Evolutionary conservation across 2,113 vertebrate genomes (phyloP), one percentile per base, ranked within the genome.

Genomic region (Mus spicilegus): DNA sequence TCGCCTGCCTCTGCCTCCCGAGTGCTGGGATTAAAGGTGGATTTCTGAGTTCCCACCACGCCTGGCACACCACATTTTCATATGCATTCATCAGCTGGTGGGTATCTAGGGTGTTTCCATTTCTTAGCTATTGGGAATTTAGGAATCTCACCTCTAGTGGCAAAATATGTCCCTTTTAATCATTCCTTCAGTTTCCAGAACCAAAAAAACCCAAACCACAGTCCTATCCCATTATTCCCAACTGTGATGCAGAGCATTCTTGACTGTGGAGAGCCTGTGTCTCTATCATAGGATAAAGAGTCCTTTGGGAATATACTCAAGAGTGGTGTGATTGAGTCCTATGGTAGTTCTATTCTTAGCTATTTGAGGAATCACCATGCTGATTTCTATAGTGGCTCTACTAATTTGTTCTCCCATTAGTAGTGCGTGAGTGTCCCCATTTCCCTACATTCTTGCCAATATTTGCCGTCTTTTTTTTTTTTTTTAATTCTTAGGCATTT

Each of bases 111-210:
- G 24, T 73, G 20, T 73, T 73, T 73, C 20, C 20, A 24, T 73
- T 73, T 73, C 7, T 9, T 73, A 10, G n/a, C 19, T 24, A 42
- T 24, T 42, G n/a, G 8, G 72, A 42, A 73, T 73, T 73, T 22
- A 39, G n/a, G 90, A 97, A 98, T 95, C 97, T 92, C 93, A 96
- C 84, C 96, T 98, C 97, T 97, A 97, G 91, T 91, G 80, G 90
- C 51, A 84, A 90, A 98, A 92, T 78, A 97, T 54, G 85, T 95
- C 96, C 63, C 80, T 97, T 63, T 97, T 97, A 98, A 97, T 98
- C 89, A 95, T 96, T 36, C 51, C 93, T 95, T 96, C 90, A 94
- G 13, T 93, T 89, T 54, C 73, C 22, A 82, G 54, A 98, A 63
- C 75, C 75, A 95, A 93, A 75, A 95, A 97, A 95, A 91, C 73